Evolutionary conservation across 2,113 vertebrate species (phyloP).

Genomic region (Orthonyx spaldingii): DNA sequence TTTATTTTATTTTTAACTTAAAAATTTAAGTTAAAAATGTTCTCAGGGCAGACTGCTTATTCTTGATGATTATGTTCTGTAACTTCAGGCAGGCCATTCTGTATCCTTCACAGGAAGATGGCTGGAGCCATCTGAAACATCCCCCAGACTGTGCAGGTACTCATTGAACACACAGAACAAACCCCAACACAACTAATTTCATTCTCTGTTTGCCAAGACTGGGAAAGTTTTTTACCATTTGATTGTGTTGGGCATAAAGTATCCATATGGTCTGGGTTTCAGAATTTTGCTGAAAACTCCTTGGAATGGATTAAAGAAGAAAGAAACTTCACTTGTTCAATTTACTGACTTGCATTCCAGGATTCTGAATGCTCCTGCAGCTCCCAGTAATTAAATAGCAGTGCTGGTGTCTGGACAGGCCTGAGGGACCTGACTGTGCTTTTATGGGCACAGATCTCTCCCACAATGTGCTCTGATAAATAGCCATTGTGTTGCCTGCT

Average conservation of each 20-base stretch:
- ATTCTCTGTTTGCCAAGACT: background rate
- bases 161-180: background rate
- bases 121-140: background rate
- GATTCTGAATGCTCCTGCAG: conserved; percentile 26
- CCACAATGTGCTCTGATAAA: conserved; percentile 33
- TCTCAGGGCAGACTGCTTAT: background rate
- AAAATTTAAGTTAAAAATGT: background rate
- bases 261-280: background rate
- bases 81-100: background rate
- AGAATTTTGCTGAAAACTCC: background rate
- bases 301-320: background rate
- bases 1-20: background rate
- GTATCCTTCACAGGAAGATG: background rate
- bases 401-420: conserved; percentile 31
- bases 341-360: conserved; percentile 21
- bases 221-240: background rate
- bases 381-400: background rate
- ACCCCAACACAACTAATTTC: background rate
- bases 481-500: background rate
- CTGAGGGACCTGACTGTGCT: conserved; percentile 33
- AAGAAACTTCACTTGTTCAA: conserved; percentile 9
- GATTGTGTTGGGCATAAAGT: background rate
- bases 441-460: conserved; percentile 41
- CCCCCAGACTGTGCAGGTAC: background rate
- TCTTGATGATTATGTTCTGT: background rate